Conservation (phyloP, 2,797 vertebrate genomes). For the Ispidina picta region DNA sequence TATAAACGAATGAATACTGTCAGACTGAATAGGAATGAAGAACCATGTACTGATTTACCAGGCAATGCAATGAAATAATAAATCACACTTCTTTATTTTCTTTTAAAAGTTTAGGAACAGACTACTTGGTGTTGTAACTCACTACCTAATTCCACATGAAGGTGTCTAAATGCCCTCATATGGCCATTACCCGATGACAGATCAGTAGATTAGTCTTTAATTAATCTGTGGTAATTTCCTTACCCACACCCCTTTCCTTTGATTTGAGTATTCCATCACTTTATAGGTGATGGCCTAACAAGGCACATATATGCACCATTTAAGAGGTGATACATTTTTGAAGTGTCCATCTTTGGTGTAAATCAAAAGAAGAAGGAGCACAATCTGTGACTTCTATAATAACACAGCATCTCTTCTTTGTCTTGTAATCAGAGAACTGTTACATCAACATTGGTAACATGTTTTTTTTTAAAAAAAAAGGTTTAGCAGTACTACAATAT, state of each 20-base stretch:
- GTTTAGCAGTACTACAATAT: not conserved
- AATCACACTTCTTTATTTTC: not conserved
- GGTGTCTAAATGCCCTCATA: not conserved
- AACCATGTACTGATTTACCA: not conserved
- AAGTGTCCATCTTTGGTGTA: not conserved
- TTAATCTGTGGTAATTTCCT: not conserved
- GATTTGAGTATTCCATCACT: not conserved
- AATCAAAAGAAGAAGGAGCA: not conserved
- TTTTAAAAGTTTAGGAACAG: not conserved
- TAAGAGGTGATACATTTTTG: not conserved
- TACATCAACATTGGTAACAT: not conserved
- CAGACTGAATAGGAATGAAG: not conserved
- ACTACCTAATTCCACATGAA: not conserved
- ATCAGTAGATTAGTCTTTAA: not conserved
- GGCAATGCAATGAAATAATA: not conserved
- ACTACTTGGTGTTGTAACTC: not conserved
- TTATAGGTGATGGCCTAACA: not conserved
- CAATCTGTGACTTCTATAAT: not conserved
- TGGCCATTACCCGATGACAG: not conserved
- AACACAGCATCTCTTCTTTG: not conserved
- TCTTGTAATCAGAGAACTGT: not conserved
- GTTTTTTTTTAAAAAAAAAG: not conserved
- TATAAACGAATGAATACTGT: not conserved
- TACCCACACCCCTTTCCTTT: not conserved
- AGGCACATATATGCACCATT: not conserved